These are phyloP conservation scores for Bombus huntii DNA, from an alignment of 1,140 invertebrate genomes.

Conservation along the genomic window DNA sequence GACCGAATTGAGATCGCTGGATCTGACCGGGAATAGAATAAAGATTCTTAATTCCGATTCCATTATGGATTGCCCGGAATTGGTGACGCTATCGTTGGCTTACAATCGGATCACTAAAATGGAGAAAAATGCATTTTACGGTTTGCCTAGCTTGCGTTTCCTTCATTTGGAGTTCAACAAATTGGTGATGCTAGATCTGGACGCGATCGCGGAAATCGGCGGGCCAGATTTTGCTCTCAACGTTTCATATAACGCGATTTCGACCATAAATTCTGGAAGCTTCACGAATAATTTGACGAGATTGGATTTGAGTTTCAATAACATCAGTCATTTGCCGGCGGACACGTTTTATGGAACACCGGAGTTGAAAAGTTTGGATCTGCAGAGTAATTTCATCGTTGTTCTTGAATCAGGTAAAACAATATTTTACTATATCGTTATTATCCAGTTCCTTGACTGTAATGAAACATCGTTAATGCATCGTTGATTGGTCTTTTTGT, in stretches of 20 bases:
- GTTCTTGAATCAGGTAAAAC: slow-evolving; percentile 74
- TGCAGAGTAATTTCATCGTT: slow-evolving; percentile 87
- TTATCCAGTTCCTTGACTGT: not conserved
- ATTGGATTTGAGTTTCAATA: slow-evolving; percentile 91
- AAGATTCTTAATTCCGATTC: slow-evolving; percentile 66
- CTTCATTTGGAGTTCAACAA: slow-evolving; percentile 80
- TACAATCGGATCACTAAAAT: slow-evolving; percentile 87
- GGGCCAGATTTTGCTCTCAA: slow-evolving; percentile 78
- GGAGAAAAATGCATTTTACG: slow-evolving; percentile 88
- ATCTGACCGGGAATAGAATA: slow-evolving; percentile 79
- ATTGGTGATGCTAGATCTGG: slow-evolving; percentile 74
- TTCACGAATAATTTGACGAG: slow-evolving; percentile 75
- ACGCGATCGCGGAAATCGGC: slow-evolving; percentile 76
- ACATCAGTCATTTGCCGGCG: slow-evolving; percentile 86
- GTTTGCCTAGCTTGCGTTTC: slow-evolving; percentile 79
- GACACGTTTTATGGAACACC: slow-evolving; percentile 87
- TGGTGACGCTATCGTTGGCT: slow-evolving; percentile 78
- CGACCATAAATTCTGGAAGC: slow-evolving; percentile 69
- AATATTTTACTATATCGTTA: not conserved
- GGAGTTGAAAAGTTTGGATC: slow-evolving; percentile 86
- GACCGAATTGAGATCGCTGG: slow-evolving; percentile 77
- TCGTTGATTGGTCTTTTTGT: not conserved
- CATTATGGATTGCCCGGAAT: slow-evolving; percentile 77
- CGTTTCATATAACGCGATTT: slow-evolving; percentile 79
- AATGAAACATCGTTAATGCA: too few relatives aligned